A percentile compares a stretch with the other conserved stretches of the same genome.
phyloP scores from a whole-genome alignment of 2,113 vertebrate genomes.

The Zosterops lateralis region DNA sequence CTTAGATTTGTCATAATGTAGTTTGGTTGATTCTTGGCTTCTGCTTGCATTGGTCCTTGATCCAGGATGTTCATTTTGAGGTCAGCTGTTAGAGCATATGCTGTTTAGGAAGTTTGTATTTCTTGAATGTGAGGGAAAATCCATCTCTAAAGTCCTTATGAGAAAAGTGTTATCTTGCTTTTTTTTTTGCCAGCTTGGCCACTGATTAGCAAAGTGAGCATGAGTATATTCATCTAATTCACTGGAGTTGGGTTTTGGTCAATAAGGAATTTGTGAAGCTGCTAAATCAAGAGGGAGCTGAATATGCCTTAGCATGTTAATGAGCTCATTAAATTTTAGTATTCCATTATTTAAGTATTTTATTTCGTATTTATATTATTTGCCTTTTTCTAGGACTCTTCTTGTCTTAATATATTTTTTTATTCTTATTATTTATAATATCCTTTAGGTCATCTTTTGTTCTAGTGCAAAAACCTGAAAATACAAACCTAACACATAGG shows the following conservation, averaged over 20 bases:
- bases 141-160: neutral
- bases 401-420: neutral
- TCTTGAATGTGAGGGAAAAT: neutral
- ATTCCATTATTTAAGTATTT: neutral
- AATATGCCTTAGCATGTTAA: neutral
- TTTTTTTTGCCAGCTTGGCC: neutral
- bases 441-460: neutral
- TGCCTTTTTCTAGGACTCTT: neutral
- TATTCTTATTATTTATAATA: neutral
- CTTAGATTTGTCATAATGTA: neutral
- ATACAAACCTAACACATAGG: neutral
- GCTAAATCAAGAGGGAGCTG: neutral
- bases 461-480: constrained; percentile 8
- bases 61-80: neutral
- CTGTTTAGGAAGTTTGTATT: neutral
- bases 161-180: neutral
- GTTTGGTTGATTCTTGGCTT: neutral
- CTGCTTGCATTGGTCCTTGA: neutral
- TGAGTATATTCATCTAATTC: neutral
- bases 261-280: neutral
- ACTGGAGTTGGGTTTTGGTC: neutral
- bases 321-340: neutral
- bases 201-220: neutral
- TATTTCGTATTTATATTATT: neutral
- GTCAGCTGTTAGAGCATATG: neutral